These are phyloP conservation scores for Drosophila yooni DNA, from an alignment of 2,888 invertebrate genomes.

Conservation along the genomic window DNA sequence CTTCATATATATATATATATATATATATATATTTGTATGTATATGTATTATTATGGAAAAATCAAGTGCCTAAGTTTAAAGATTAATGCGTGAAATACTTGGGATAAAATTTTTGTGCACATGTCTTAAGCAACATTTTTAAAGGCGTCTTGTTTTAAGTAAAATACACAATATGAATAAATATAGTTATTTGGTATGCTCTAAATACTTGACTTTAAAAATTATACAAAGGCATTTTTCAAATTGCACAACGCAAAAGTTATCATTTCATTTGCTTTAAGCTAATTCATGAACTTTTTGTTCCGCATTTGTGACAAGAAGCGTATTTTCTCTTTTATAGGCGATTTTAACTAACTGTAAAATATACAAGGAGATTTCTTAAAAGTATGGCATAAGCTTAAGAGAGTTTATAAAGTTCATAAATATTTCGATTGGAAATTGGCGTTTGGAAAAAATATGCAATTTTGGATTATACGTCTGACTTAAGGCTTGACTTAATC, in stretches of 20 bases:
- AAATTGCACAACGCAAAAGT: slow-evolving; percentile 20
- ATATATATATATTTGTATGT: neutral
- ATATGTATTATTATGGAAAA: slow-evolving; percentile 2
- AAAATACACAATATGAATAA: slow-evolving; percentile 19
- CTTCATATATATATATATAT: slow-evolving; percentile 4
- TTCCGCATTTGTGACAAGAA: slow-evolving; percentile 21
- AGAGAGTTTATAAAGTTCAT: neutral
- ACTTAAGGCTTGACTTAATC: neutral
- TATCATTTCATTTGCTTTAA: slow-evolving; percentile 24
- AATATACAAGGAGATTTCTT: slow-evolving; percentile 9
- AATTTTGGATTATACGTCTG: neutral
- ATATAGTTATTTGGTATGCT: slow-evolving; percentile 45
- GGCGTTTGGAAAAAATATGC: neutral
- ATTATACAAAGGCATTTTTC: slow-evolving; percentile 3
- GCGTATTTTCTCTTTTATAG: slow-evolving; percentile 27
- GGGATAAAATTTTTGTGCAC: slow-evolving; percentile 19
- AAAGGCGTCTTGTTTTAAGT: neutral
- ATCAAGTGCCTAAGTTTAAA: slow-evolving; percentile 14
- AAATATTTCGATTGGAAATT: slow-evolving; percentile 38
- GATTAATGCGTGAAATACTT: slow-evolving; percentile 23
- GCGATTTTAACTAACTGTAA: slow-evolving; percentile 2
- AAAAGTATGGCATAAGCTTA: slow-evolving; percentile 13
- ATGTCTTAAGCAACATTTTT: slow-evolving; percentile 12
- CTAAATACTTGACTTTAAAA: slow-evolving; percentile 18
- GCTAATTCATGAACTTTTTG: slow-evolving; percentile 21